Percentiles rank a stretch among this genome's conserved stretches.
Evolutionary conservation across 2,797 vertebrate genomes (phyloP).

Genomic region (Oceanodroma leucorhoa): DNA sequence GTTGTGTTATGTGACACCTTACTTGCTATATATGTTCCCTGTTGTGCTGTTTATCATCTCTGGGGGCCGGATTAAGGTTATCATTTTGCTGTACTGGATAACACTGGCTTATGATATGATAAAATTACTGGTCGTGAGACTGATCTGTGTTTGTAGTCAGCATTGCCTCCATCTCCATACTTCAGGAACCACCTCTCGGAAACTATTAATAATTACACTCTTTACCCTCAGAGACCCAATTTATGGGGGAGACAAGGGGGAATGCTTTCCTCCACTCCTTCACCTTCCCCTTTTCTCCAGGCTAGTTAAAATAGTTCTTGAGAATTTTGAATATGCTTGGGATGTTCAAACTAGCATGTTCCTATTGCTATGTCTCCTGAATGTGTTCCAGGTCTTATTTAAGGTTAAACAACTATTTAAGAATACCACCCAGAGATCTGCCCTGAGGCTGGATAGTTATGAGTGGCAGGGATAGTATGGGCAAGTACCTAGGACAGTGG

Average conservation of each 20-base stretch:
- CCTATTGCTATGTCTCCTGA: not conserved
- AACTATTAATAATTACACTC: not conserved
- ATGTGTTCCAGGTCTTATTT: not conserved
- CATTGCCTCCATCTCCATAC: not conserved
- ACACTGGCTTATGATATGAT: not conserved
- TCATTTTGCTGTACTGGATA: not conserved
- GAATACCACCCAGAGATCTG: not conserved
- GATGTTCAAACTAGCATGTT: not conserved
- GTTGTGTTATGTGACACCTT: not conserved
- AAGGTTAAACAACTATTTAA: not conserved
- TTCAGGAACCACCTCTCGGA: not conserved
- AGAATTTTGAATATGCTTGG: not conserved
- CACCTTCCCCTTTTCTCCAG: not conserved
- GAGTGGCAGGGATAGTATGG: not conserved
- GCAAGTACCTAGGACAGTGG: not conserved
- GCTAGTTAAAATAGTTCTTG: not conserved
- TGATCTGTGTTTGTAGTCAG: not conserved
- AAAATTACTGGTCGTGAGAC: not conserved
- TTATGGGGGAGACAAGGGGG: not conserved
- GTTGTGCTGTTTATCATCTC: not conserved
- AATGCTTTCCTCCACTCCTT: not conserved
- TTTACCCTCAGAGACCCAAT: not conserved
- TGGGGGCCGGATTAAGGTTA: not conserved
- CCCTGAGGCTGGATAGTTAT: not conserved
- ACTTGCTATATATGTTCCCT: not conserved